phyloP scores from a whole-genome alignment of 2,888 invertebrate genomes.

The Oxycera nigricornis region DNA sequence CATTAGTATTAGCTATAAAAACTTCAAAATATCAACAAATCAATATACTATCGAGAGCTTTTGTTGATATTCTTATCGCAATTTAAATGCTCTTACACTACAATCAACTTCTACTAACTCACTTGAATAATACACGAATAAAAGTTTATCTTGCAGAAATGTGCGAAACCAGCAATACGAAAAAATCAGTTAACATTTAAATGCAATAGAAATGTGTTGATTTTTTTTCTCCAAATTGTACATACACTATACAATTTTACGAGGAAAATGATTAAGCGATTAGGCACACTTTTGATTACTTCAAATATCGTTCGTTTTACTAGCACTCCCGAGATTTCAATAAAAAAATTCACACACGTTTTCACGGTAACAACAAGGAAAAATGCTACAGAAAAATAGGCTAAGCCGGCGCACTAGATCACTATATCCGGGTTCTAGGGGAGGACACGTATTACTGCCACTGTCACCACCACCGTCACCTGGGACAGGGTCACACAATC shows the following conservation, averaged over 20 bases:
- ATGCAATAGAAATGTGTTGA: slow-evolving; percentile 22
- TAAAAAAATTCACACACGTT: not conserved
- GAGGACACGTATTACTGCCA: slow-evolving; percentile 3
- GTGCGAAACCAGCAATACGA: not conserved
- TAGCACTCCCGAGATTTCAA: not conserved
- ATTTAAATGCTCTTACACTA: not conserved
- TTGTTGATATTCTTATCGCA: slow-evolving; percentile 21
- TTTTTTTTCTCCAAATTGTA: not conserved
- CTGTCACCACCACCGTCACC: slow-evolving; percentile 1
- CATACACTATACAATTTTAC: not conserved
- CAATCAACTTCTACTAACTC: not conserved
- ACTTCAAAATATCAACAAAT: slow-evolving; percentile 13
- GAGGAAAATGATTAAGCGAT: not conserved
- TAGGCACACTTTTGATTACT: not conserved
- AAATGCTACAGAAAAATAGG: not conserved
- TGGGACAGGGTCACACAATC: slow-evolving; percentile 4
- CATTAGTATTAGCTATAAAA: not conserved
- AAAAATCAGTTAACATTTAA: slow-evolving; percentile 31
- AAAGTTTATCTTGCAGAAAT: slow-evolving; percentile 1
- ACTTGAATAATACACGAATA: slow-evolving; percentile 17
- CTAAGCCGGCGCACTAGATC: slow-evolving; percentile 30
- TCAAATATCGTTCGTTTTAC: not conserved
- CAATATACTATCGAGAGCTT: not conserved
- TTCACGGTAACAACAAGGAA: not conserved
- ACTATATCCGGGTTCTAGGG: slow-evolving; percentile 29